phyloP scores from a whole-genome alignment of 2,797 vertebrate species.

The Myoxocephalus aenaeus region DNA sequence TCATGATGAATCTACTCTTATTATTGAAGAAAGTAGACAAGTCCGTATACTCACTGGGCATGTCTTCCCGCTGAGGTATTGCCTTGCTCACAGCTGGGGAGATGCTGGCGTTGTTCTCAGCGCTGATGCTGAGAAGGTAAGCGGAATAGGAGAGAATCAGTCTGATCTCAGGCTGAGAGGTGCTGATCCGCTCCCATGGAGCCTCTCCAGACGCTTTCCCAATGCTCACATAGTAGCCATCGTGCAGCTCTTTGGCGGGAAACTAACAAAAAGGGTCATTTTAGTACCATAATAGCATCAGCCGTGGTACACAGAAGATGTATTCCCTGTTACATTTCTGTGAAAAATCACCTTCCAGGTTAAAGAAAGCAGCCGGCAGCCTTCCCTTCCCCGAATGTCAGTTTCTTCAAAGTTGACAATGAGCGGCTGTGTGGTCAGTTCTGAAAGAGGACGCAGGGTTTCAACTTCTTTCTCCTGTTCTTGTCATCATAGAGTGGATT shows the following conservation, averaged over 20 bases:
- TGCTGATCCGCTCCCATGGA: neutral
- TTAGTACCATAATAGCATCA: neutral
- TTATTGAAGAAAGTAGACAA: too few relatives aligned
- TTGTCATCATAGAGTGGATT: neutral
- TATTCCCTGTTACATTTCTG: neutral
- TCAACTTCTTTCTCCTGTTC: neutral
- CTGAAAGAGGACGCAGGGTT: conserved; percentile 66
- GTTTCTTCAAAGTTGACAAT: conserved; percentile 54
- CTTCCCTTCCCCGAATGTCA: conserved; percentile 54
- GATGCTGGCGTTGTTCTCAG: conserved; percentile 71
- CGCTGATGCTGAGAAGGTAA: conserved; percentile 69
- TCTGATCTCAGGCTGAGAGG: conserved; percentile 40
- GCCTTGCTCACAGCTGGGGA: conserved; percentile 63
- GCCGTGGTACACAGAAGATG: neutral
- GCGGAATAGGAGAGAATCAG: conserved; percentile 79
- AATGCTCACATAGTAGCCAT: conserved; percentile 76
- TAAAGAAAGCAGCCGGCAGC: conserved; percentile 75
- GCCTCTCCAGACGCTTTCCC: conserved; percentile 79
- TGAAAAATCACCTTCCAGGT: conserved; percentile 84
- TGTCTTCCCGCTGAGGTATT: conserved; percentile 23
- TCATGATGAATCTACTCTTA: neutral
- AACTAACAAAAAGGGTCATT: conserved; percentile 68
- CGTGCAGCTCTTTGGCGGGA: conserved; percentile 46
- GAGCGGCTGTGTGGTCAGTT: conserved; percentile 77
- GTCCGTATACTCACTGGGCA: conserved; percentile 27